phyloP scores from a whole-genome alignment of 2,888 invertebrate species.

The Synergus itoensis region DNA sequence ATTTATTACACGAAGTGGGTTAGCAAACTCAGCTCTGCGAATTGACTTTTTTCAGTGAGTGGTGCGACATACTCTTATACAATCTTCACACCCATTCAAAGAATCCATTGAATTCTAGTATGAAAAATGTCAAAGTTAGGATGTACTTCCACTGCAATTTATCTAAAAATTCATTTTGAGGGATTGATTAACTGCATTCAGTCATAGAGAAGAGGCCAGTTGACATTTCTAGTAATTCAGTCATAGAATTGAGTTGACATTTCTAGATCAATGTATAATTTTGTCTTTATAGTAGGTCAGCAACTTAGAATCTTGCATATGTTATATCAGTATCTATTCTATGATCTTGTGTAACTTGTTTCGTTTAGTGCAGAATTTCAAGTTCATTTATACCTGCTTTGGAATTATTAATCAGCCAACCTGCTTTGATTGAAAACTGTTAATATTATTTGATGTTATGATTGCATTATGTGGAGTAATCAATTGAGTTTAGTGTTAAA shows the following conservation, averaged over 20 bases:
- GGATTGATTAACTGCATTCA: background rate
- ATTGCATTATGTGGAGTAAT: background rate
- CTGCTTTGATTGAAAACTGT: background rate
- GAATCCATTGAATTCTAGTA: background rate
- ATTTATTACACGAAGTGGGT: slow-evolving; percentile 35
- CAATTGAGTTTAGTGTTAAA: background rate
- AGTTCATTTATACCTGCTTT: slow-evolving; percentile 7
- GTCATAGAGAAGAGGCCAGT: background rate
- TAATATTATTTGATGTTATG: background rate
- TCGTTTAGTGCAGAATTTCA: slow-evolving; percentile 27
- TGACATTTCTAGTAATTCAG: background rate
- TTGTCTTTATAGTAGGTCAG: slow-evolving; percentile 32
- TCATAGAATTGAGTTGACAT: background rate
- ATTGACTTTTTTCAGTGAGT: slow-evolving; percentile 12
- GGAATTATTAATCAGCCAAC: slow-evolving; percentile 6
- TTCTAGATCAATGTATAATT: background rate
- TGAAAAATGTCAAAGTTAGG: background rate
- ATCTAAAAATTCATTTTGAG: no score
- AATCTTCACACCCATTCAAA: background rate
- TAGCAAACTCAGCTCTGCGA: background rate
- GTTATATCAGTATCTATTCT: slow-evolving; percentile 13
- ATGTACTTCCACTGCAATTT: no score
- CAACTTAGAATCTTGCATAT: slow-evolving; percentile 16
- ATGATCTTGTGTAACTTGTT: slow-evolving; percentile 35
- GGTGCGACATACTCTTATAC: slow-evolving; percentile 12